These are phyloP conservation scores for Omphaloscelis lunosa DNA, from an alignment of 2,888 invertebrate genomes.

Conservation along the genomic window DNA sequence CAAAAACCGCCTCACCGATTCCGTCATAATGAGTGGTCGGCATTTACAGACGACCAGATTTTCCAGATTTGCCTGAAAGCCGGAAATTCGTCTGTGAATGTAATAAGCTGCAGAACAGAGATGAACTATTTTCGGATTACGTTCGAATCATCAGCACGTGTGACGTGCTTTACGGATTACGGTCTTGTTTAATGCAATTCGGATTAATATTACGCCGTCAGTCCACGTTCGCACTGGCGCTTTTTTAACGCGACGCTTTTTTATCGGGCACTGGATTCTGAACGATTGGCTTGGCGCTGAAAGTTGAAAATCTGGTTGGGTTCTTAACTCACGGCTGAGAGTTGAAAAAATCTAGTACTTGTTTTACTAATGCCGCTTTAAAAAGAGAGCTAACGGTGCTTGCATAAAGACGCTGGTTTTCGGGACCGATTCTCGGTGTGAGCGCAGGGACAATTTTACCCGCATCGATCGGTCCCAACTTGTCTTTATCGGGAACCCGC, in stretches of 20 bases:
- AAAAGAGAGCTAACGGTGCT: background rate
- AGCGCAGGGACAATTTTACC: background rate
- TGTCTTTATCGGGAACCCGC: background rate
- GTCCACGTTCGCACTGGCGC: background rate
- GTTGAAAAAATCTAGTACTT: background rate
- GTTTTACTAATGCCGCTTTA: background rate
- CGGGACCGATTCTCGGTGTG: no score
- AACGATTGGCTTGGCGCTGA: background rate
- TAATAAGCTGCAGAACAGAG: background rate
- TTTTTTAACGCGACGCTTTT: background rate
- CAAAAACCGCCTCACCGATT: slow-evolving; percentile 4
- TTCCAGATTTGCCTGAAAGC: slow-evolving; percentile 5
- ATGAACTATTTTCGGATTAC: background rate
- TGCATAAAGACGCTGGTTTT: background rate
- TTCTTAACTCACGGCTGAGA: no score
- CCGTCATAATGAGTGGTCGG: slow-evolving; percentile 5
- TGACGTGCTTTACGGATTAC: background rate
- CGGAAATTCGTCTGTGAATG: background rate
- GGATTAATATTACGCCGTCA: background rate
- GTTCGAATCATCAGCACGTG: background rate
- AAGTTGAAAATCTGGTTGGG: background rate
- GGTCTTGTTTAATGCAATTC: background rate
- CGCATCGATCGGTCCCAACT: background rate
- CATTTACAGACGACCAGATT: background rate
- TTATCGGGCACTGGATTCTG: no score